These are phyloP conservation scores for Embiotoca jacksoni DNA, from an alignment of 2,113 vertebrate genomes.

Conservation along the genomic window DNA sequence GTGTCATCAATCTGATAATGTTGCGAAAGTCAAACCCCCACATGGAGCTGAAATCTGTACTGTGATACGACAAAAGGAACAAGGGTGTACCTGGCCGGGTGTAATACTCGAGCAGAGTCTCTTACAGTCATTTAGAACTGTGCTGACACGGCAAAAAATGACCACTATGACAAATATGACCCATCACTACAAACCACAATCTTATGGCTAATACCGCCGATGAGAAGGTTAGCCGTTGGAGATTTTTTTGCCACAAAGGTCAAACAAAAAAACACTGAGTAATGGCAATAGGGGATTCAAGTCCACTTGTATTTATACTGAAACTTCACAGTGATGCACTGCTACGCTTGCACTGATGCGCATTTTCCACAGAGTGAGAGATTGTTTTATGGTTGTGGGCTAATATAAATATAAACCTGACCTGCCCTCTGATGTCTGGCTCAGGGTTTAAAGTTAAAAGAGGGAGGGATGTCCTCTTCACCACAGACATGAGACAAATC, in stretches of 20 bases:
- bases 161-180: slow-evolving; percentile 44
- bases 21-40: slow-evolving; percentile 25
- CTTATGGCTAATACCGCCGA: slow-evolving; percentile 50
- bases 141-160: slow-evolving; percentile 54
- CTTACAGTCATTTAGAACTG: slow-evolving; percentile 40
- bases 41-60: slow-evolving; percentile 1
- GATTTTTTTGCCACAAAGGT: slow-evolving; percentile 39
- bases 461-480: slow-evolving; percentile 38
- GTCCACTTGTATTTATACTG: background rate
- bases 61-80: slow-evolving; percentile 17
- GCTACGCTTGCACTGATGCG: background rate
- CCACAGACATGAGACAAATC: slow-evolving; percentile 41
- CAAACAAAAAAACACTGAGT: slow-evolving; percentile 47
- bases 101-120: slow-evolving; percentile 4
- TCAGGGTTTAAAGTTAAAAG: slow-evolving; percentile 41
- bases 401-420: slow-evolving; percentile 31
- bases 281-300: slow-evolving; percentile 39
- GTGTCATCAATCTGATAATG: slow-evolving; percentile 24
- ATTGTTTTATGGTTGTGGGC: slow-evolving; percentile 11
- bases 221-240: slow-evolving; percentile 42
- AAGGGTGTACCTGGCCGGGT: slow-evolving; percentile 40
- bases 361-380: background rate
- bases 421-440: slow-evolving; percentile 49
- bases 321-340: slow-evolving; percentile 2
- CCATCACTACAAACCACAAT: slow-evolving; percentile 54